Conservation (phyloP, 2,113 vertebrate genomes). For the Cygnus buccinator region DNA sequence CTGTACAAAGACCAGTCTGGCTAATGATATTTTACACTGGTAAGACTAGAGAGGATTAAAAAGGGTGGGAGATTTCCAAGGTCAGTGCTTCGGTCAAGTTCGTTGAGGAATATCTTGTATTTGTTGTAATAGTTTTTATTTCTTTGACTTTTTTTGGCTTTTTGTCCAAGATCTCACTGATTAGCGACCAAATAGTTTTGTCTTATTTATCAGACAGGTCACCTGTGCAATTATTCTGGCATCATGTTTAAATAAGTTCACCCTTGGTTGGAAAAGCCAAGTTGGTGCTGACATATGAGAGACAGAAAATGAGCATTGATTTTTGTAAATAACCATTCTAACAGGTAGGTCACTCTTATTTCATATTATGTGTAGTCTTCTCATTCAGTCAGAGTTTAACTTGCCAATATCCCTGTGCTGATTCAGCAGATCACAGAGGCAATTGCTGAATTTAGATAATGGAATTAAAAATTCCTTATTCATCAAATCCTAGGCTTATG, state of each 20-base stretch:
- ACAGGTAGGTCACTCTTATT: background rate
- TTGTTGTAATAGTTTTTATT: background rate
- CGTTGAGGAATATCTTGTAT: background rate
- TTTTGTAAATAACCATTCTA: constrained; percentile 6
- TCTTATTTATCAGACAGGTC: background rate
- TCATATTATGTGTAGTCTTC: background rate
- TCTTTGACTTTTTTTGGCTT: background rate
- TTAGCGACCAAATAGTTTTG: background rate
- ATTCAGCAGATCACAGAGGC: background rate
- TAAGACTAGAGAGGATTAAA: background rate
- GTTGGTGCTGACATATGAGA: background rate
- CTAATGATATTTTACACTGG: background rate
- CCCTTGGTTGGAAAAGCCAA: background rate
- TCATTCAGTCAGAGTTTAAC: background rate
- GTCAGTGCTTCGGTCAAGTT: background rate
- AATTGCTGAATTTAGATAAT: background rate
- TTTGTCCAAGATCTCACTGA: background rate
- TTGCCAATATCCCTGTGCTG: background rate
- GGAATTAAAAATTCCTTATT: background rate
- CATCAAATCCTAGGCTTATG: background rate
- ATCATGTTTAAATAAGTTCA: background rate
- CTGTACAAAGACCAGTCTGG: background rate
- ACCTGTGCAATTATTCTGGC: background rate
- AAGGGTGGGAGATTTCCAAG: background rate
- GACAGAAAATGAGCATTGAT: background rate